Base-by-base conservation (phyloP, 2,888 invertebrate genomes). In the Scaptomyza flava region DNA sequence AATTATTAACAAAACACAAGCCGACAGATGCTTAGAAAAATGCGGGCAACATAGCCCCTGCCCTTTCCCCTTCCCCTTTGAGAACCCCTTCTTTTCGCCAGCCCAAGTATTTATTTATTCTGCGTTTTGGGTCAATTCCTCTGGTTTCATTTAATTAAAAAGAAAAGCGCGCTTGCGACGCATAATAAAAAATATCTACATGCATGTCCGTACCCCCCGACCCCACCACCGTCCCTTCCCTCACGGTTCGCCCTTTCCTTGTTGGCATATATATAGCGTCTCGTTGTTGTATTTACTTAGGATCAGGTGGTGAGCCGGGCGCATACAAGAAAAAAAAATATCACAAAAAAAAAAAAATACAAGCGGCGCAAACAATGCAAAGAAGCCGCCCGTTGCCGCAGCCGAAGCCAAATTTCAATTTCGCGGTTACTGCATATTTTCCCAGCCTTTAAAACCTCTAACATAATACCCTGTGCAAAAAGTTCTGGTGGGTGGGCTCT, bases 71-170 rank as follows among this genome's bases (percentile, higher is more conserved):
- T 4, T 1, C 4, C 6, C 5, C 33, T 4, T 3, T 8, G 14
- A 27, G 9, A 12, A 17, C 14, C 6, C n/a, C 36, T 46, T 36
- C 36, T 38, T 36, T 20, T 57, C 23, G 33, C 52, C 43, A 14
- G 17, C 41, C 45, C 59, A 56, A 51, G 64, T 83, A 81, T 89
- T 89, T 89, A 89, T 85, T 87, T 89, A 89, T 85, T 86, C 81
- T 65, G 72, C 77, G 77, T 78, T 77, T 89, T 87, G 90, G 90
- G 90, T 90, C 90, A 91, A 90, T 91, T 90, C 89, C 88, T 89
- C 86, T 75, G 91, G 90, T 89, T 90, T 90, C 90, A 90, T 90
- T 90, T 90, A 90, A 90, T 90, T 91, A 90, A 90, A 90, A 90
- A 87, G 81, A 82, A 69, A 82, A 83, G 72, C 84, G 78, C 85